These are phyloP conservation scores for Thamnophis sirtalis DNA, from an alignment of 2,113 vertebrate genomes.

Conservation along the genomic window DNA sequence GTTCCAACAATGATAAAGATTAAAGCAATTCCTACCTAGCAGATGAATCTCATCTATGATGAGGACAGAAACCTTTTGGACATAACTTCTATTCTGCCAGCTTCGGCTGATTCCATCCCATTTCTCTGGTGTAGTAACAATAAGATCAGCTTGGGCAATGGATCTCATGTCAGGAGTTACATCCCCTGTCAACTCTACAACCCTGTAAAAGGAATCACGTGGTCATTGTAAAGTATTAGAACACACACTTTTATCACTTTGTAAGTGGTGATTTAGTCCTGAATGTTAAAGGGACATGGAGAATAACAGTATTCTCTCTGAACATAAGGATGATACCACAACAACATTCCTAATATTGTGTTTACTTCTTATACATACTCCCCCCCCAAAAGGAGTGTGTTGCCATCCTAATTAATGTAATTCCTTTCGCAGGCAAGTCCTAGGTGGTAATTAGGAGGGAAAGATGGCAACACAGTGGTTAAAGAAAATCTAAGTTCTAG, in stretches of 20 bases:
- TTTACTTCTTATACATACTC: background rate
- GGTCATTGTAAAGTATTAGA: background rate
- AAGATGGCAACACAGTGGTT: background rate
- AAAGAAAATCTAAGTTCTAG: background rate
- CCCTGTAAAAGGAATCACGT: slow-evolving; percentile 69
- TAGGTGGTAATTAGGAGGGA: background rate
- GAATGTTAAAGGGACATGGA: slow-evolving; percentile 10
- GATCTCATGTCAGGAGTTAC: slow-evolving; percentile 95
- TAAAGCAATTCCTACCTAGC: slow-evolving; percentile 75
- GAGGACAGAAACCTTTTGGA: slow-evolving; percentile 94
- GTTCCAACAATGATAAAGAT: slow-evolving; percentile 6
- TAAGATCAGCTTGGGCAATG: slow-evolving; percentile 91
- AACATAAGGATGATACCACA: background rate
- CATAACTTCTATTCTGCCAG: slow-evolving; percentile 97
- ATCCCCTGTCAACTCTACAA: slow-evolving; percentile 95
- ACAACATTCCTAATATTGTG: background rate
- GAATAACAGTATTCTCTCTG: background rate
- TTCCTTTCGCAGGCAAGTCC: background rate
- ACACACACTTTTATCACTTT: slow-evolving; percentile 13
- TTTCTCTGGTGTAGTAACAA: slow-evolving; percentile 97
- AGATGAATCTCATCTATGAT: slow-evolving; percentile 98
- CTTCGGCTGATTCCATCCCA: slow-evolving; percentile 97
- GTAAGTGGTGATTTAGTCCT: background rate
- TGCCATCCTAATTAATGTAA: background rate
- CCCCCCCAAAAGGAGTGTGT: background rate